Evolutionary conservation across 2,888 invertebrate species (phyloP).

Genomic region (Xanthia icteritia): DNA sequence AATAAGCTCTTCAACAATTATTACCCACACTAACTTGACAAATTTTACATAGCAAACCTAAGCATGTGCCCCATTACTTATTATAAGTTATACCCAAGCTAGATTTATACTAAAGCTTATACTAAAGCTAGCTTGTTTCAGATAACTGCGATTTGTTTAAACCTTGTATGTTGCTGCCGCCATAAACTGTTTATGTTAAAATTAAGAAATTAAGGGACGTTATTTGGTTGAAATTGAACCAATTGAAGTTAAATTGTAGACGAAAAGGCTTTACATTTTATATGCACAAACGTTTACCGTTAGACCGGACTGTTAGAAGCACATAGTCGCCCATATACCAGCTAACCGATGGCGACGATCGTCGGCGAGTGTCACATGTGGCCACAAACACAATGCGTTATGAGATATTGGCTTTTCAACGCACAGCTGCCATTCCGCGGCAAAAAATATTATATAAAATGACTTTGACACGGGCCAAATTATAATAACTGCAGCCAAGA

Average conservation of each 20-base stretch:
- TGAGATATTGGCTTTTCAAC: slow-evolving; percentile 75
- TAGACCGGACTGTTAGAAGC: slow-evolving; percentile 3
- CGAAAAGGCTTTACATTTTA: neutral
- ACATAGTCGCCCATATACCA: slow-evolving; percentile 33
- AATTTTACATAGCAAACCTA: too few species aligned
- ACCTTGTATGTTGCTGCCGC: neutral
- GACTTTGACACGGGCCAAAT: slow-evolving; percentile 79
- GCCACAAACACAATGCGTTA: slow-evolving; percentile 75
- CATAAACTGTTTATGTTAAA: neutral
- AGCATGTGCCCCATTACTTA: too few species aligned
- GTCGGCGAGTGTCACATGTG: slow-evolving; percentile 74
- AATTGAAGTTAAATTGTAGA: neutral
- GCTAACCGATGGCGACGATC: slow-evolving; percentile 50
- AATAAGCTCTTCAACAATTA: too few species aligned
- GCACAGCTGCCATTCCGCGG: slow-evolving; percentile 75
- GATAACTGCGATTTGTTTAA: neutral
- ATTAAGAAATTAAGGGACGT: neutral
- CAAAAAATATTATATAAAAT: slow-evolving; percentile 71
- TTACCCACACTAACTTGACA: too few species aligned
- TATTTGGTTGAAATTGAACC: neutral
- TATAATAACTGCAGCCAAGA: slow-evolving; percentile 48
- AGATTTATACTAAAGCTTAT: too few species aligned
- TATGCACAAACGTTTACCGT: slow-evolving; percentile 1
- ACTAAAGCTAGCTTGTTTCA: neutral
- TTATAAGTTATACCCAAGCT: too few species aligned